Base-by-base conservation (phyloP, 2,113 vertebrate species). In the Hippotragus niger region DNA sequence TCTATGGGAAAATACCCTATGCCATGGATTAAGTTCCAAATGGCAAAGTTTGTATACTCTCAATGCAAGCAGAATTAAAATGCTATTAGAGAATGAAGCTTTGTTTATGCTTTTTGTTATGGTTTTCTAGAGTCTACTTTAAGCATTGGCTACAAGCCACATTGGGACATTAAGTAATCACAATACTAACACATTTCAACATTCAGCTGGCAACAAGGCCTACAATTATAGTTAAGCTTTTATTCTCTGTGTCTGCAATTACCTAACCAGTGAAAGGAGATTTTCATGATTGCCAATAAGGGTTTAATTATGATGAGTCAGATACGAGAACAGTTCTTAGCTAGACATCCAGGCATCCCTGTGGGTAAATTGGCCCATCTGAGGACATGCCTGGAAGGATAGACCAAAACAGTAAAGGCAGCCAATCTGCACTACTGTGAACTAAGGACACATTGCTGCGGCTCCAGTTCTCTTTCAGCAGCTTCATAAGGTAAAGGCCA, bases 171-270 rank as follows among this genome's bases (percentile, higher is more conserved):
- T 97, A 98, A 98, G 85, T 94, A 98, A 97, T 97, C 92, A 98
- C 95, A 95, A 96, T 93, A 94, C 96, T 96, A 97, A 82, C 91
- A 98, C 85, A 97, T 98, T 97, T 97, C 95, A 97, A 96, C 97
- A 98, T 97, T 97, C 93, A 95, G 93, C 82, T 97, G 95, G 96
- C 98, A 98, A 80, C 78, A 82, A 97, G 94, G 96, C 95, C 97
- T 97, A 97, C 96, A 97, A 98, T 98, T 98, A 98, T 47, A 97
- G 97, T 97, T 97, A 95, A 97, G 94, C 96, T 95, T 96, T 97
- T 88, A 97, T 98, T 97, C 91, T 97, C 93, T 97, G 91, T 97
- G 97, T 97, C 97, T 98, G 92, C 94, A 98, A 98, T 98, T 98
- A 97, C 78, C 81, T 97, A 95, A 93, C 93, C 94, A 97, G 86